Conservation (phyloP, 2,888 invertebrate genomes). For the Cephus spinipes region DNA sequence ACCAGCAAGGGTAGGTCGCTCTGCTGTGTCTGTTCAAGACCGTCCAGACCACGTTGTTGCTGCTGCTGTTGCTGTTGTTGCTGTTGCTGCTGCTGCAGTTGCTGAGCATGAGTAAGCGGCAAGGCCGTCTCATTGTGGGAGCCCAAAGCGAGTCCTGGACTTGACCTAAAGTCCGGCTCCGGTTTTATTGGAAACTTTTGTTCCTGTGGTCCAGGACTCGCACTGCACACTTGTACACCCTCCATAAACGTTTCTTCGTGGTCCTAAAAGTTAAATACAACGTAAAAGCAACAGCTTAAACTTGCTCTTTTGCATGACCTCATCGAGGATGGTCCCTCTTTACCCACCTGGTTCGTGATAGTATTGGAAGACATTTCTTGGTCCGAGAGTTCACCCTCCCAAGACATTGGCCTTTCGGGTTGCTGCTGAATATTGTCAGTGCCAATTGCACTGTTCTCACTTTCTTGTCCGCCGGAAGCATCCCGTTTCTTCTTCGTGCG, state of each 20-base stretch:
- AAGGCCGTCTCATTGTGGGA: constrained; percentile 54
- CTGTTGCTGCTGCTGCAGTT: constrained; percentile 51
- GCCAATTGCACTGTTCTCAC: constrained; percentile 60
- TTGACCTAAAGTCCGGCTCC: constrained; percentile 63
- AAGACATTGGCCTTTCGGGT: constrained; percentile 87
- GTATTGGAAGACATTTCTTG: constrained; percentile 74
- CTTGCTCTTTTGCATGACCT: neutral
- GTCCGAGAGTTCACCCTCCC: constrained; percentile 94
- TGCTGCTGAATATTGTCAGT: constrained; percentile 61
- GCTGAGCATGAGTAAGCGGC: constrained; percentile 56
- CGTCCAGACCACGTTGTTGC: constrained; percentile 53
- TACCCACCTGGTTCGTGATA: constrained; percentile 59
- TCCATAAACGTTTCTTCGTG: constrained; percentile 68
- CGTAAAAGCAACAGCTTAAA: neutral
- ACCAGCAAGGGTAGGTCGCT: constrained; percentile 69
- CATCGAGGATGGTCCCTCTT: neutral
- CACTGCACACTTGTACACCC: constrained; percentile 64
- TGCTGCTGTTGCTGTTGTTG: constrained; percentile 38
- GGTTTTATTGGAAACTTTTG: constrained; percentile 63
- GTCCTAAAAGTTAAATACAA: constrained; percentile 47
- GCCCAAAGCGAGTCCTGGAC: constrained; percentile 51
- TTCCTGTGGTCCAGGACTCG: constrained; percentile 61
- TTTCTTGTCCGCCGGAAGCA: constrained; percentile 67
- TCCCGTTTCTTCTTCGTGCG: constrained; percentile 75
- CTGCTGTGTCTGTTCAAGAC: constrained; percentile 57